These are phyloP conservation scores for Cyprinodon diabolis DNA, from an alignment of 2,797 vertebrate species.

Conservation along the genomic window DNA sequence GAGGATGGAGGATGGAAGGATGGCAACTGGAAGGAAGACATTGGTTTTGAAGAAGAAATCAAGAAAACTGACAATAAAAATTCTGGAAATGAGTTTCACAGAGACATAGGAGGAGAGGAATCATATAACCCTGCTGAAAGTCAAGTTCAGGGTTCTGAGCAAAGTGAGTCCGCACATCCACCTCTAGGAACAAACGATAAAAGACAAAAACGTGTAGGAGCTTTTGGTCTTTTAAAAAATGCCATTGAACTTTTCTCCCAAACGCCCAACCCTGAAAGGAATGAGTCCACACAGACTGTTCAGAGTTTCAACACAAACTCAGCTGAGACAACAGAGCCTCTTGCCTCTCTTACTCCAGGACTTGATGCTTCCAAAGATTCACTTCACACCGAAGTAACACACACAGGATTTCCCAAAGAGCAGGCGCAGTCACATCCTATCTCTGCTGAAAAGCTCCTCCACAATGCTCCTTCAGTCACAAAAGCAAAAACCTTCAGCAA, in stretches of 20 bases:
- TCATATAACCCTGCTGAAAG: background rate
- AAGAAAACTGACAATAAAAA: background rate
- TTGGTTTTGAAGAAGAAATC: conserved; percentile 7
- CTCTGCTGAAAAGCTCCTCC: background rate
- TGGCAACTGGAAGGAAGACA: background rate
- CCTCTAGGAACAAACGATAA: background rate
- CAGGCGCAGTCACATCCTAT: conserved; percentile 4
- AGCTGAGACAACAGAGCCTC: conserved; percentile 3
- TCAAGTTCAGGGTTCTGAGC: conserved; percentile 15
- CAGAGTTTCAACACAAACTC: conserved; percentile 1
- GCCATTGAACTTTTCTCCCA: conserved; percentile 49
- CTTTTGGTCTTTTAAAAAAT: conserved; percentile 45
- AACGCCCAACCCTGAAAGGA: conserved; percentile 8
- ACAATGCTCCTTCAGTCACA: conserved; percentile 10
- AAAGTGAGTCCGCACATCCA: background rate
- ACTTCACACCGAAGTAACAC: conserved; percentile 12
- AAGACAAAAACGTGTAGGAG: conserved; percentile 17
- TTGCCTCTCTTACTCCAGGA: conserved; percentile 21
- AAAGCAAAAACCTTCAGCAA: conserved; percentile 33
- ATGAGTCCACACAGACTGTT: conserved; percentile 7
- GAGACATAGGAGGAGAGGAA: background rate
- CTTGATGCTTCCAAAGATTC: conserved; percentile 12
- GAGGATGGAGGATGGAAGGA: background rate
- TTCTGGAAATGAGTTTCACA: background rate
- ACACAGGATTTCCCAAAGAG: conserved; percentile 22